Percentiles rank a stretch among this genome's conserved stretches.
phyloP scores from a whole-genome alignment of 2,797 vertebrate species.

The Lutjanus campechanus region DNA sequence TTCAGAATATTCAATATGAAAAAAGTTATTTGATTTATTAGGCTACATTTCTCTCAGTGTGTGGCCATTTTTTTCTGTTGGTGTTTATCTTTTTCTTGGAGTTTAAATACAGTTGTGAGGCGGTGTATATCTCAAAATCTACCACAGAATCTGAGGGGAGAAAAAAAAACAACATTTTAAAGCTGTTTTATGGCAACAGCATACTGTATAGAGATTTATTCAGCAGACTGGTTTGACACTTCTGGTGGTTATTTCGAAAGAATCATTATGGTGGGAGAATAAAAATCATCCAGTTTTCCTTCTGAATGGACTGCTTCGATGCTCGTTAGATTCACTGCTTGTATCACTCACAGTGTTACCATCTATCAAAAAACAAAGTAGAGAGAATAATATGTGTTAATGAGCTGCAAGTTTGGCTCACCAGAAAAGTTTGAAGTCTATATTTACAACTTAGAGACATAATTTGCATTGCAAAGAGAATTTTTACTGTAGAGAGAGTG shows the following conservation, averaged over 20 bases:
- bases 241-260: neutral
- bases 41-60: neutral
- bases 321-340: slow-evolving; percentile 15
- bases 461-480: neutral
- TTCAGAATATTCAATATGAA: neutral
- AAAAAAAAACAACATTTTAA: neutral
- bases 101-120: neutral
- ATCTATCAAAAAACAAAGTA: slow-evolving; percentile 9
- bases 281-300: slow-evolving; percentile 17
- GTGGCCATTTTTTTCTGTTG: neutral
- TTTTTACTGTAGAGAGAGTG: neutral
- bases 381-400: slow-evolving; percentile 18
- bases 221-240: neutral
- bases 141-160: neutral
- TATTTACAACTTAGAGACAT: neutral
- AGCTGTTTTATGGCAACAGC: neutral
- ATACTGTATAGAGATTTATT: slow-evolving; percentile 6
- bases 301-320: slow-evolving; percentile 31
- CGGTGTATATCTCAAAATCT: neutral
- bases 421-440: neutral
- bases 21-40: neutral
- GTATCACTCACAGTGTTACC: neutral
- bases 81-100: neutral
- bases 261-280: slow-evolving; percentile 14
- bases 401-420: slow-evolving; percentile 15